These are phyloP conservation scores for Polyploca ridens DNA, from an alignment of 2,888 invertebrate genomes.

Conservation along the genomic window DNA sequence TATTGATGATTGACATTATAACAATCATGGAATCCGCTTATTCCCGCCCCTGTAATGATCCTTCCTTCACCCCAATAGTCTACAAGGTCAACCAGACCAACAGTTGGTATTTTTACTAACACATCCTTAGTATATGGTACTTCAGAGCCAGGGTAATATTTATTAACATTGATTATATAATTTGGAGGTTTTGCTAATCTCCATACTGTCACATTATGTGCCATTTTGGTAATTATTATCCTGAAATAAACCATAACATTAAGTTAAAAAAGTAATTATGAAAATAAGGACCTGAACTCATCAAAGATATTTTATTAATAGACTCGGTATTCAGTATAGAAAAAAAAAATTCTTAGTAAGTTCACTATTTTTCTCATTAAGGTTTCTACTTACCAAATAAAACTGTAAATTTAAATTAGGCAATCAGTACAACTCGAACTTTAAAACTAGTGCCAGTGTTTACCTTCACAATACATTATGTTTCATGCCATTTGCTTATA, in stretches of 20 bases:
- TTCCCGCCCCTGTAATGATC: constrained; percentile 27
- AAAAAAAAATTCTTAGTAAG: too few species aligned
- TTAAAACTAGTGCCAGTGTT: neutral
- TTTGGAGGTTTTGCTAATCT: constrained; percentile 1
- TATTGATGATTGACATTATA: constrained; percentile 55
- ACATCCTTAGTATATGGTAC: neutral
- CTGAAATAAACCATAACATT: neutral
- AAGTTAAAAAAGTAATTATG: too few species aligned
- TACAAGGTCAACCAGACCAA: constrained; percentile 42
- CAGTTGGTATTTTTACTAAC: neutral
- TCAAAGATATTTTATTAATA: too few species aligned
- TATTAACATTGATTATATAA: neutral
- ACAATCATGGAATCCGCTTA: constrained; percentile 48
- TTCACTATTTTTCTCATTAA: too few species aligned
- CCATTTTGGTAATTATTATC: neutral
- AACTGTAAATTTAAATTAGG: neutral
- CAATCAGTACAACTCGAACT: neutral
- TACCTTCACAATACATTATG: neutral
- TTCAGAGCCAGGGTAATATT: neutral
- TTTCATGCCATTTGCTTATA: neutral
- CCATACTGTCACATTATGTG: neutral
- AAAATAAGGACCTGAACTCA: too few species aligned
- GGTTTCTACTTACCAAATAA: neutral
- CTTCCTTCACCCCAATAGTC: constrained; percentile 63
- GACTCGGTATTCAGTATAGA: too few species aligned